Evolutionary conservation across 2,113 vertebrate genomes (phyloP), one percentile per base, ranked within the genome.

Genomic region (Montifringilla adamsi): DNA sequence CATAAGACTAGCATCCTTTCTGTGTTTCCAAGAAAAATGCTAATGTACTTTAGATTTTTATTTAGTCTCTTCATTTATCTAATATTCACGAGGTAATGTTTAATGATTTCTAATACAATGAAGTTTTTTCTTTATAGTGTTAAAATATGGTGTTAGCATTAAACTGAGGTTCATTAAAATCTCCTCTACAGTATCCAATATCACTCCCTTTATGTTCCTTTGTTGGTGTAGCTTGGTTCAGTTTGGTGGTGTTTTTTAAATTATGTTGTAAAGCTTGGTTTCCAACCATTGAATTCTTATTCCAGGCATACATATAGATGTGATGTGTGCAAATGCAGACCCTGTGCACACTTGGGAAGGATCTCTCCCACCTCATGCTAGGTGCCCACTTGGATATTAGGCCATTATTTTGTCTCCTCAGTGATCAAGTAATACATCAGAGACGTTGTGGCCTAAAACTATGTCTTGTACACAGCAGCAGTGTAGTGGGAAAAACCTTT

Each of bases 271-370:
- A 60, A 79, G 5, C 24, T 83, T 70, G 26, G 13, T 60, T 88
- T 64, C 39, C 33, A 77, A 0, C 7, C 11, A 12, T 3, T 73
- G 31, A 55, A 39, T 64, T 69, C 24, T 46, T 86, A 55, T 7
- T 77, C 4, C 20, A 16, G 22, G 5, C 5, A 0, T 35, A 9
- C 4, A 2, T 88, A 55, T 55, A 33, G 41, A 24, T 74, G 35
- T 74, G 66, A 53, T 22, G 15, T n/a, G 11, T 73, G 16, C 7
- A 3, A 60, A 46, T 82, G 50, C 17, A 41, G 39, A n/a, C 27
- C 37, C 21, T 43, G 11, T 0, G 0, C 15, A 16, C 23, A 2
- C 13, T 46, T 78, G 64, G 15, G 44, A 35, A 60, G 15, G 41
- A 50, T 90, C 30, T n/a, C 24, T 80, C 39, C 50, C 58, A 46